Evolutionary conservation across 1,140 invertebrate species (phyloP).

Genomic region (Microvelia longipes): DNA sequence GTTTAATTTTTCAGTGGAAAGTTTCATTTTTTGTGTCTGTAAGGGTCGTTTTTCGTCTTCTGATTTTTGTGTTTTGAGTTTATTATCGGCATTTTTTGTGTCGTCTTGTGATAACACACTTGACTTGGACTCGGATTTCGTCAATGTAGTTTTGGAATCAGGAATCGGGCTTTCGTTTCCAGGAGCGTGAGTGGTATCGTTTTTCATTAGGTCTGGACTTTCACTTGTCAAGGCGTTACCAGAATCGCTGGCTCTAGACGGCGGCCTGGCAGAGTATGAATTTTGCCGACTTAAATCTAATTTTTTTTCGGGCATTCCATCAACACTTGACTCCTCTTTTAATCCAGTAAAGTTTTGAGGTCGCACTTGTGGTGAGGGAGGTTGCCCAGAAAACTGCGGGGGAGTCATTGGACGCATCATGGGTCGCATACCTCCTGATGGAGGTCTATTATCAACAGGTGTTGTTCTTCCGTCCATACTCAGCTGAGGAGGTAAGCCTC

Average conservation of each 20-base stretch:
- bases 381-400: background rate
- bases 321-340: background rate
- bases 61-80: too few relatives aligned
- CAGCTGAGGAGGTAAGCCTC: background rate
- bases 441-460: background rate
- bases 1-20: too few relatives aligned
- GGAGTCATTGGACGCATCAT: background rate
- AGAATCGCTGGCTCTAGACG: background rate
- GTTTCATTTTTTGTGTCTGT: too few relatives aligned
- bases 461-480: conserved; percentile 3
- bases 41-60: too few relatives aligned
- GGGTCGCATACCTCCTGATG: background rate
- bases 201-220: background rate
- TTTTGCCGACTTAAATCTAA: background rate
- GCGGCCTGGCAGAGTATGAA: background rate
- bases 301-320: background rate
- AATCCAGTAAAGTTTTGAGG: background rate
- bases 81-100: background rate
- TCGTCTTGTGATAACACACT: background rate
- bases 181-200: background rate
- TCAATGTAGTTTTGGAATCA: background rate
- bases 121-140: background rate
- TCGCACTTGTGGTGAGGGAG: background rate
- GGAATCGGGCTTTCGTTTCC: background rate
- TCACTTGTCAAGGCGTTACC: background rate